Base-by-base conservation (phyloP, 2,113 vertebrate species). In the Lophura nycthemera region DNA sequence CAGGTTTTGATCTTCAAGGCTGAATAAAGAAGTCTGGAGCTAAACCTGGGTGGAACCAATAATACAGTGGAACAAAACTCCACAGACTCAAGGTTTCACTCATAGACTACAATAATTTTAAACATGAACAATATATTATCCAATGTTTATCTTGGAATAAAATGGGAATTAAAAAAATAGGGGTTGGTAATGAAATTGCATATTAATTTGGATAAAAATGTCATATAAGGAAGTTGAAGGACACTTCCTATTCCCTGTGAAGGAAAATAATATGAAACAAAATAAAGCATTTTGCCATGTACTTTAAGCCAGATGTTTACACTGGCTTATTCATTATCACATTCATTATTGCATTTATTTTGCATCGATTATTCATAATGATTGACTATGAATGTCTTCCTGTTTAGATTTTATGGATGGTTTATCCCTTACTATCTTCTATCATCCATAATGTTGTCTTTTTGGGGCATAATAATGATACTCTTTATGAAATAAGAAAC, bases 261-360 rank as follows among this genome's bases (percentile, higher is more conserved):
- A 76, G 48, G 20, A 92, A 93, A 86, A 78, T 34, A 56, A 71
- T 38, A 5, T 88, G 59, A 84, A 89, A 93, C 61, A 76, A 75
- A 50, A 69, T 30, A 8, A 72, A 89, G 6, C 42, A 32, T 88
- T 93, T 88, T 65, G 38, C 47, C 81, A 60, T 4, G 7, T 4
- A 30, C 18, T 86, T 72, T 72, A 92, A 86, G 22, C 32, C 47
- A 86, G 52, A 74, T 64, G n/a, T 86, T 91, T 94, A 65, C 57
- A 72, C 22, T 93, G 76, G 19, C 3, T 83, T 81, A 81, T 83
- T 70, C 59, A 63, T 86, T 73, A 77, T 63, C 1, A 56, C 42
- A 12, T 60, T 88, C 32, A 84, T 93, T 89, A 90, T 75, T 86
- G 38, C 88, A 75, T 94, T 93, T 92, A 88, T 93, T 93, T 93